A percentile compares a stretch with the other conserved stretches of the same genome.
phyloP scores from a whole-genome alignment of 2,797 vertebrate genomes.

The Phrynocephalus forsythii region DNA sequence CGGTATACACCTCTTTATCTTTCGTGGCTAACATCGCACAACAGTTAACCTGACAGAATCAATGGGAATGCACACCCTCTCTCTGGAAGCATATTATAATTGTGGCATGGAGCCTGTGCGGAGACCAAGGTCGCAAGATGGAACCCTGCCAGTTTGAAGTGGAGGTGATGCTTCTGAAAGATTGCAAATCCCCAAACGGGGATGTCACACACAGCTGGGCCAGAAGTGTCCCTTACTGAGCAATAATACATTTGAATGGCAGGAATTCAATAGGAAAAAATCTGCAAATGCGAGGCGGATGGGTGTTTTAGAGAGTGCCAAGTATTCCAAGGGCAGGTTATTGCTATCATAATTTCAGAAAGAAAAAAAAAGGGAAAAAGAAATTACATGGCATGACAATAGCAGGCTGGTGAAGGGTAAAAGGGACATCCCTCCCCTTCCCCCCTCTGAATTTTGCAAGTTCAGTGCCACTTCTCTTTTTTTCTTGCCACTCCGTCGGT shows the following conservation, averaged over 20 bases:
- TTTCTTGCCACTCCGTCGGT: neutral
- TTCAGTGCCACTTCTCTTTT: neutral
- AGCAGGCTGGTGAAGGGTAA: slow-evolving; percentile 31
- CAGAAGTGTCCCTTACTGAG: slow-evolving; percentile 47
- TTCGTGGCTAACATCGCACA: neutral
- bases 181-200: slow-evolving; percentile 36
- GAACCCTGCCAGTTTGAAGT: slow-evolving; percentile 54
- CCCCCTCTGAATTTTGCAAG: slow-evolving; percentile 3
- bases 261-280: slow-evolving; percentile 35
- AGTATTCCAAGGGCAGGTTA: slow-evolving; percentile 40
- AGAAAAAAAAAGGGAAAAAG: neutral
- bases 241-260: slow-evolving; percentile 54
- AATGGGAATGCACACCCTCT: slow-evolving; percentile 24
- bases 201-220: slow-evolving; percentile 25
- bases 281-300: slow-evolving; percentile 34
- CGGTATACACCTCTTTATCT: slow-evolving; percentile 3
- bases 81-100: slow-evolving; percentile 26
- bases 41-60: slow-evolving; percentile 40
- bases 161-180: slow-evolving; percentile 33
- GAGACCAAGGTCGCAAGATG: slow-evolving; percentile 33
- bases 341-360: slow-evolving; percentile 26
- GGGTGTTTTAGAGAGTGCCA: slow-evolving; percentile 37
- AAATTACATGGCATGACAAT: slow-evolving; percentile 7
- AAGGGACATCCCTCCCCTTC: slow-evolving; percentile 15
- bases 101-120: slow-evolving; percentile 5